Conservation (phyloP, 1,140 invertebrate species). For the Drosophila miranda region DNA sequence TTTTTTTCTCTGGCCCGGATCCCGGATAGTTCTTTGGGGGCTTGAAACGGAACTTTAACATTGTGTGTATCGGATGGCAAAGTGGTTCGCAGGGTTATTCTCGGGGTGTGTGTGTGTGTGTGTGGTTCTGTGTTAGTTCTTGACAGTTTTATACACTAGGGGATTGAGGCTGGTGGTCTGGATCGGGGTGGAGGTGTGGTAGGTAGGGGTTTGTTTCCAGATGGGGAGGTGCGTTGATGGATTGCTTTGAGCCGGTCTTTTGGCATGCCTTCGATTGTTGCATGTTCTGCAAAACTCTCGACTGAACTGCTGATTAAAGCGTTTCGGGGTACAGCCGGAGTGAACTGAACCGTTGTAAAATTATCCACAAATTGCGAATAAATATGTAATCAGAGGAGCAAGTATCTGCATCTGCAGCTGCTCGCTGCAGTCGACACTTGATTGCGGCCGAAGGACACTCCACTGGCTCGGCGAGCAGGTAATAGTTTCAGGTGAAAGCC, state of each 20-base stretch:
- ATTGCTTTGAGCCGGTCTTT: constrained; percentile 42
- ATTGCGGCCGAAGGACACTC: constrained; percentile 61
- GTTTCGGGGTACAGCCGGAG: constrained; percentile 5
- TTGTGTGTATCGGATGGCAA: constrained; percentile 9
- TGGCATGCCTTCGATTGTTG: constrained; percentile 29
- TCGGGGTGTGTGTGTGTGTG: background rate
- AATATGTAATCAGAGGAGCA: constrained; percentile 76
- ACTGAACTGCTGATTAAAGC: constrained; percentile 48
- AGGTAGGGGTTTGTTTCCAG: constrained; percentile 4
- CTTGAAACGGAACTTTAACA: constrained; percentile 42
- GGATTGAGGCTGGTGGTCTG: constrained; percentile 15
- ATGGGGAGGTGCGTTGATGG: constrained; percentile 49
- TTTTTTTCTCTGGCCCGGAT: constrained; percentile 35
- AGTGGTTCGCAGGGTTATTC: constrained; percentile 17
- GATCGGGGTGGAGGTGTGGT: too few relatives aligned
- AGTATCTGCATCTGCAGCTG: constrained; percentile 63
- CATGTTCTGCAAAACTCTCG: constrained; percentile 14
- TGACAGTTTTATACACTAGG: constrained; percentile 66
- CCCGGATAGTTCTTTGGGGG: constrained; percentile 2
- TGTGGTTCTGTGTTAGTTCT: constrained; percentile 30
- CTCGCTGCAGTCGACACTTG: constrained; percentile 59
- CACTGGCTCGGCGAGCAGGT: constrained; percentile 63
- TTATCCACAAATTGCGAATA: constrained; percentile 77
- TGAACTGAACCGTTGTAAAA: constrained; percentile 48
- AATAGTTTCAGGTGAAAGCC: constrained; percentile 80